Base-by-base conservation (phyloP, 2,113 vertebrate species). In the Pelodiscus sinensis region DNA sequence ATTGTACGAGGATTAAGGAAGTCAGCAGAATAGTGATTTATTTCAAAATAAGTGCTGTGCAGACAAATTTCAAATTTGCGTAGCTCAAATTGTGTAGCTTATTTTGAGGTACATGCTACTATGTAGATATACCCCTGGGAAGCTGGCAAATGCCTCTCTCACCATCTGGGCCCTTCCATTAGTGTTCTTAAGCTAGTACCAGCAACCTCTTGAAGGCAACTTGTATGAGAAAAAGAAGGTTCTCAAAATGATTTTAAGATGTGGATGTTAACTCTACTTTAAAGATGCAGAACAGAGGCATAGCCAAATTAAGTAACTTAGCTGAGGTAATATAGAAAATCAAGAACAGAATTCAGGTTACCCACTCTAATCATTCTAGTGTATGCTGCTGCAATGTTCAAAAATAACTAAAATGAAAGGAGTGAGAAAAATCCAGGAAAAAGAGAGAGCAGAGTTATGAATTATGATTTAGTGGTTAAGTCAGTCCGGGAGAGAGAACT, bases 381-480 rank as follows among this genome's bases (percentile, higher is more conserved):
- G 87, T 52, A 9, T 87, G 55, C 12, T 85, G 31, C 16, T 77
- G 92, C 60, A 83, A 90, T 79, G 24, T 16, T 79, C 79, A 78
- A 96, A 89, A 84, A 85, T 29, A 80, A 22, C 68, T 22, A 25
- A 94, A 62, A 38, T 87, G 65, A 81, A 54, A 2, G 60, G 4
- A 89, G 77, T 44, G 92, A 8, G 85, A 90, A 84, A 87, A 73
- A 2, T 90, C 38, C 73, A 62, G 18, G 27, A 50, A 50, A 56
- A 22, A 35, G 96, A 68, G 29, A 44, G 25, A 21, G 10, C 38
- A 90, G 81, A 78, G 7, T 96, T 82, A 97, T 96, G 86, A 98
- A 97, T 96, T 96, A 95, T 85, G 90, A 97, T 96, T 97, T 96
- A 84, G 90, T 9, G 9, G 87, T 85, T 78, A 92, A 94, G 79